Base-by-base conservation (phyloP, 2,888 invertebrate genomes). In the Drosophila parthenogenetica region DNA sequence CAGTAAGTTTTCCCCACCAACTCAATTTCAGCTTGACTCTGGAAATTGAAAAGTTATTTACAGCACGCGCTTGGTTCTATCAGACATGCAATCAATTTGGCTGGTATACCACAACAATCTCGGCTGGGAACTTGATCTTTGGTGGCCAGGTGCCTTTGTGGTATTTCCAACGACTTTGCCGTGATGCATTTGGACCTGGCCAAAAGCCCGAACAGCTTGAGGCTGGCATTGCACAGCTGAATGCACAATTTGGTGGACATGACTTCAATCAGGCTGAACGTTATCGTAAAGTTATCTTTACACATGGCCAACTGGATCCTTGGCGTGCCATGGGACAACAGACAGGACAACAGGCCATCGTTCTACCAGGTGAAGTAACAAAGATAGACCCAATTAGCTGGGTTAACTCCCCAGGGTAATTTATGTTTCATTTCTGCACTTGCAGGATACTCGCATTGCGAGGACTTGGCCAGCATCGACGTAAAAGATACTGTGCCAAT, bases 51-150 rank as follows among this genome's bases (percentile, higher is more conserved):
- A 66, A 43, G 11, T 61, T 62, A n/a, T 51, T 58, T 55, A 17
- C 94, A 78, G 90, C 76, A 57, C 90, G 90, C 55, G 80, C 82
- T 17, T 97, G 97, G 97, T 94, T 94, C 2, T 96, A 96, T 91
- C 97, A 97, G 92, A 96, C 96, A 0, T 98, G 97, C 91, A 95
- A 95, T 57, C 97, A 98, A 92, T 97, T 95, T 92, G 97, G 97
- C 57, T 97, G 95, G 93, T 97, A 94, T 91, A 96, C 96, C 92
- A 95, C 96, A 7, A 95, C 96, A 35, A 54, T 16, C 17, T 40
- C 13, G 45, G 13, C 53, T 11, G 48, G 7, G 14, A 29, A 48
- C 11, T 29, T 42, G 2, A 19, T 35, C 7, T 91, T 90, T 78
- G 87, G 76, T 51, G 67, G 69, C 3, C 81, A 90, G 61, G 89